Percentiles rank a stretch among this genome's conserved stretches.
Evolutionary conservation across 2,113 vertebrate genomes (phyloP).

Genomic region (Perca schrenkii): DNA sequence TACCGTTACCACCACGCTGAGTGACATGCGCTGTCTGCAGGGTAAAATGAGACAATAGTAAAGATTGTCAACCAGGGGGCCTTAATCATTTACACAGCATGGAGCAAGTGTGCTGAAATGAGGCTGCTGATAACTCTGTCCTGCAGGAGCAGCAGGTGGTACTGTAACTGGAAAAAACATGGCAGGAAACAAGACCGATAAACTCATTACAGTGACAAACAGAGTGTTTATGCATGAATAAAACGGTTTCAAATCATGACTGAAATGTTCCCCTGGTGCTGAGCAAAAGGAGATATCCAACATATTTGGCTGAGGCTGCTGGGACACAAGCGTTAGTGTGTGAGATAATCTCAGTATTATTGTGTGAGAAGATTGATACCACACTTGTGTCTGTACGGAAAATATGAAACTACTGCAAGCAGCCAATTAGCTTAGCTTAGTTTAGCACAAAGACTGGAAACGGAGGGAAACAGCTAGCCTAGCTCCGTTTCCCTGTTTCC

Average conservation of each 20-base stretch:
- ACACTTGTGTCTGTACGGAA: too few species aligned
- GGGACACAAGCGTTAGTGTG: background rate
- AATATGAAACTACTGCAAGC: too few species aligned
- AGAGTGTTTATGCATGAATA: slow-evolving; percentile 53
- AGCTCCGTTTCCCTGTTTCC: too few species aligned
- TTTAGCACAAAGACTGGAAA: too few species aligned
- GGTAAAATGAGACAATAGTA: slow-evolving; percentile 77
- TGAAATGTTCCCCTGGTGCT: slow-evolving; percentile 48
- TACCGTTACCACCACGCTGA: slow-evolving; percentile 68
- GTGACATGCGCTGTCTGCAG: slow-evolving; percentile 74
- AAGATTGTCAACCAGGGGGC: slow-evolving; percentile 70
- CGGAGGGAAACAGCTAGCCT: too few species aligned
- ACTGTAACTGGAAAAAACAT: slow-evolving; percentile 57
- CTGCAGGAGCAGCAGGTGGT: slow-evolving; percentile 72
- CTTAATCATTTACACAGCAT: slow-evolving; percentile 78
- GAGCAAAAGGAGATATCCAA: slow-evolving; percentile 38
- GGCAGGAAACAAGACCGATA: slow-evolving; percentile 35
- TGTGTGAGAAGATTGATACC: too few species aligned
- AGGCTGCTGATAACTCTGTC: slow-evolving; percentile 66
- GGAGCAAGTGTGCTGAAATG: slow-evolving; percentile 65
- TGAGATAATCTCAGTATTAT: background rate
- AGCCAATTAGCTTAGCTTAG: too few species aligned
- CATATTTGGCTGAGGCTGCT: background rate
- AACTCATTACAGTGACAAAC: slow-evolving; percentile 64
- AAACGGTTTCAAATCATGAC: slow-evolving; percentile 48